Base-by-base conservation (phyloP, 92 coral and sea anemone genomes). In the Heteractis magnifica region DNA sequence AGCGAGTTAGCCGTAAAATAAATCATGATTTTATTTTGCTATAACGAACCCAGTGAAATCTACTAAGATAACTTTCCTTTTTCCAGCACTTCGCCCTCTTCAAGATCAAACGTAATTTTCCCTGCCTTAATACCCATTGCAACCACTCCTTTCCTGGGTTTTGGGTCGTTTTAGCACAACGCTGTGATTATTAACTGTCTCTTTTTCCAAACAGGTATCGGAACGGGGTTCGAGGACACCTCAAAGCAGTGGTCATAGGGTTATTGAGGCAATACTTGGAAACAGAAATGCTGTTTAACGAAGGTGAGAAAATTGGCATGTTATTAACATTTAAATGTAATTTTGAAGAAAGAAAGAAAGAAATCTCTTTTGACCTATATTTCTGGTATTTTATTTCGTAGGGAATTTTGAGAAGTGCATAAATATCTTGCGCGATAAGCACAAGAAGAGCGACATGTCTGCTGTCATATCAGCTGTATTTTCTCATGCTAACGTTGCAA, bases 321-420 rank as follows among this genome's bases (percentile, higher is more conserved):
- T 34, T 34, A 34, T 34, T 34, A 34, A 34, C 44, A 34, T 34
- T 34, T 34, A 34, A 34, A 34, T 34, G 44, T 34, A 34, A 34
- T 34, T 34, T 34, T 34, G 44, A 34, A 34, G 44, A 2, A 34
- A 34, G 44, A 34, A 34, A 34, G 44, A 34, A 34, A 34, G 44
- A 34, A 34, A 34, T 34, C 44, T 34, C 44, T 34, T 34, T 34
- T 34, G 3, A 34, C 44, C 44, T 8, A 44, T 73, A 73, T 6
- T 73, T 5, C 10, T 73, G 49, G 12, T 65, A 16, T 75, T 56
- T 15, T 8, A 18, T 16, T 84, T 71, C 83, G 5, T 87, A 95
- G 98, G 99, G n/a, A 96, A 91, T 85, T 96, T 96, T 75, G 99
- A 96, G 76, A 96, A 96, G 87, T 94, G 99, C 73, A 95, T 96